Conservation (phyloP, 2,113 vertebrate genomes). For the Notechis scutatus region DNA sequence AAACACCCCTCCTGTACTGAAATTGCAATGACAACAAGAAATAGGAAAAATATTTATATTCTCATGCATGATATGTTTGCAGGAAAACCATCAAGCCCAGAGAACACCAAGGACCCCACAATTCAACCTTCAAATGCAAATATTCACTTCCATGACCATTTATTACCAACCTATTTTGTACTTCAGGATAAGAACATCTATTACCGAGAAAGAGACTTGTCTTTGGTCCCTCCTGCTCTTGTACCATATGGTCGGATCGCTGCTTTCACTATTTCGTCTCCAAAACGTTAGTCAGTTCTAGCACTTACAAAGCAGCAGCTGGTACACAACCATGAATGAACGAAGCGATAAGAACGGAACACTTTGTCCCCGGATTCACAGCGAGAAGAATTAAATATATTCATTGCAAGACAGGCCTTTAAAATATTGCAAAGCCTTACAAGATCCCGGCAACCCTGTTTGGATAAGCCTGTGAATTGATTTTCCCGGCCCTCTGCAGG, state of each 20-base stretch:
- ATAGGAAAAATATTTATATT: neutral
- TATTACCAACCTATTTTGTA: slow-evolving; percentile 16
- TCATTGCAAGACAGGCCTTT: neutral
- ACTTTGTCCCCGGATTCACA: fast-evolving
- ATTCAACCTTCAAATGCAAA: neutral
- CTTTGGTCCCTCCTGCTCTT: slow-evolving; percentile 10
- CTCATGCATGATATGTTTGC: neutral
- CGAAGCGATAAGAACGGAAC: fast-evolving
- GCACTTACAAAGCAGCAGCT: neutral
- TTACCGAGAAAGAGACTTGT: slow-evolving; percentile 3
- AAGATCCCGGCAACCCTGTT: neutral
- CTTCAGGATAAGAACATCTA: slow-evolving; percentile 34
- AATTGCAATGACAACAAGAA: neutral
- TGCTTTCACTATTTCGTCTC: slow-evolving; percentile 22
- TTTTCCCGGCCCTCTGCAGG: neutral
- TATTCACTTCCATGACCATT: neutral
- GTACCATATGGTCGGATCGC: slow-evolving; percentile 35
- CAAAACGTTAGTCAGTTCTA: neutral
- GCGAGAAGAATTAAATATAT: neutral
- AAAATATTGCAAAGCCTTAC: neutral
- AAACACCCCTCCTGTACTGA: neutral
- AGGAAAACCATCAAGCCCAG: neutral
- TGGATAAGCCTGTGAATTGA: neutral
- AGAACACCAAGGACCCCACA: neutral
- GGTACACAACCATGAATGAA: neutral